These are phyloP conservation scores for Brachionus asplanchnoidis DNA, from an alignment of 1,140 invertebrate species.

Conservation along the genomic window DNA sequence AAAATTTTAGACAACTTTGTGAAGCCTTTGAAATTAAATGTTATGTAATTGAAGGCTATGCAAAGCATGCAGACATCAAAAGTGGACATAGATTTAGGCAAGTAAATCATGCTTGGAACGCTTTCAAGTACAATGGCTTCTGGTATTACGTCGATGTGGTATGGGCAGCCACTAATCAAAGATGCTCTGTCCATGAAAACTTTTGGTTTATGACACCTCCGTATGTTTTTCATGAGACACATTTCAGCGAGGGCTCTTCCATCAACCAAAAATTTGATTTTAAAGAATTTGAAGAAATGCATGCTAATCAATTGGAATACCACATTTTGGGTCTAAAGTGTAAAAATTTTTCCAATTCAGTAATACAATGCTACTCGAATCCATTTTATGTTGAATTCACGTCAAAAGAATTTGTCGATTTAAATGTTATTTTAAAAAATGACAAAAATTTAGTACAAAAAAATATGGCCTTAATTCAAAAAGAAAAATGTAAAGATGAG, in stretches of 20 bases:
- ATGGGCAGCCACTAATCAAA: not conserved
- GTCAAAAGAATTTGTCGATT: not conserved
- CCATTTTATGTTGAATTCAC: not conserved
- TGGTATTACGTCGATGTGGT: not conserved
- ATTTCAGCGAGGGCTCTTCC: no score
- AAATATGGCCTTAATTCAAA: not conserved
- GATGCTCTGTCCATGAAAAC: not conserved
- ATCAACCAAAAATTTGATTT: not conserved
- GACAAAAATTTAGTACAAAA: not conserved
- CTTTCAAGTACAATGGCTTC: not conserved
- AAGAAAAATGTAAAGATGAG: not conserved
- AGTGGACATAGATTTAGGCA: not conserved
- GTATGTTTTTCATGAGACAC: no score
- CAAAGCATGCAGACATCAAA: not conserved
- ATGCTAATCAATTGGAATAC: not conserved
- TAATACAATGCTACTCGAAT: not conserved
- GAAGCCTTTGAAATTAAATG: not conserved
- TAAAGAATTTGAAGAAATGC: not conserved
- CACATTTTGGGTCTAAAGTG: not conserved
- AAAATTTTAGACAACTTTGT: no score
- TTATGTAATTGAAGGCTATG: not conserved
- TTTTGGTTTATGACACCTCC: not conserved
- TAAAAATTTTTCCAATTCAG: not conserved
- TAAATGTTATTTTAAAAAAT: not conserved
- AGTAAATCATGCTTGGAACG: not conserved